phyloP scores from a whole-genome alignment of 2,113 vertebrate species.

The Paracanthobrama guichenoti region DNA sequence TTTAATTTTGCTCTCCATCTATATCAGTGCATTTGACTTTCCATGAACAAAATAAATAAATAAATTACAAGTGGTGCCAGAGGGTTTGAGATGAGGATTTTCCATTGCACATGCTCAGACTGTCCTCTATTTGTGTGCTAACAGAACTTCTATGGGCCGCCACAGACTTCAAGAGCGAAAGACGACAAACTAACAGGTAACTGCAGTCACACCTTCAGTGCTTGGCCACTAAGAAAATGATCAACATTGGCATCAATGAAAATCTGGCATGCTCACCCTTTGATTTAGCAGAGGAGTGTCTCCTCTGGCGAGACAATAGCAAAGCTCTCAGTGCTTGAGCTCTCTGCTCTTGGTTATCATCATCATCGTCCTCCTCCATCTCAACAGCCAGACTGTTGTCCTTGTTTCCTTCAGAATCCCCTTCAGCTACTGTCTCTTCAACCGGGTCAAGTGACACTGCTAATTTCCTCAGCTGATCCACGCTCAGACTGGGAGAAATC shows the following conservation, averaged over 20 bases:
- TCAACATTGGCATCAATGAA: too few species aligned
- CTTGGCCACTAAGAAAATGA: neutral
- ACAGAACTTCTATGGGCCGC: neutral
- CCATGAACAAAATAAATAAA: too few species aligned
- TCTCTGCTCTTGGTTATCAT: constrained; percentile 61
- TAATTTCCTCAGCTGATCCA: constrained; percentile 70
- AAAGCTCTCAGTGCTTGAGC: constrained; percentile 73
- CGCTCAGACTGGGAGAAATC: constrained; percentile 81
- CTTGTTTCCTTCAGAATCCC: constrained; percentile 35
- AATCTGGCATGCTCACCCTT: constrained; percentile 56
- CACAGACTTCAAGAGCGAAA: neutral
- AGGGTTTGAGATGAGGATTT: neutral
- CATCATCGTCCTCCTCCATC: constrained; percentile 49
- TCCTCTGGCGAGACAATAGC: constrained; percentile 71
- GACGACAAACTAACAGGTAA: neutral
- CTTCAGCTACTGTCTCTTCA: constrained; percentile 14
- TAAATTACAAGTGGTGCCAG: neutral
- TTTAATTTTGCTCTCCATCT: too few species aligned
- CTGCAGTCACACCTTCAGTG: neutral
- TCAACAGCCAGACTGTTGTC: neutral
- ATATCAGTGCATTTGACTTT: neutral
- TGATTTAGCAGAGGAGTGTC: constrained; percentile 42
- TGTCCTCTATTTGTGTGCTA: too few species aligned
- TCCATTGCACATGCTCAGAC: neutral
- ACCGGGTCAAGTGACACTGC: constrained; percentile 74